Evolutionary conservation across 2,113 vertebrate genomes (phyloP).

Genomic region (Athene cunicularia): DNA sequence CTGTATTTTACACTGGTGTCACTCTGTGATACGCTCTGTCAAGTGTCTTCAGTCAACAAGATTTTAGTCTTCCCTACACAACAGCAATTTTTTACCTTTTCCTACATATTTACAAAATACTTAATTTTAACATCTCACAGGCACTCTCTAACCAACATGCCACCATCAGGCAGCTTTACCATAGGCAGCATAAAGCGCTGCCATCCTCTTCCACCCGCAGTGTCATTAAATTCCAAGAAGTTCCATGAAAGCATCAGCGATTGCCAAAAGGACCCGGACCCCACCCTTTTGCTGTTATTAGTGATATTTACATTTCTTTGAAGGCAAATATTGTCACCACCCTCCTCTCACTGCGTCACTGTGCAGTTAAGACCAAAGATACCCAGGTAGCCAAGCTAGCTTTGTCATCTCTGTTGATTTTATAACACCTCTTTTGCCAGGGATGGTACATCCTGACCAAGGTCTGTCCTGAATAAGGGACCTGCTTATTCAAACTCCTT

Average conservation of each 20-base stretch:
- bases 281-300: background rate
- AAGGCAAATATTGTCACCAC: background rate
- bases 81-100: background rate
- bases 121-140: background rate
- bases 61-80: background rate
- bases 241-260: background rate
- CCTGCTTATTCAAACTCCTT: background rate
- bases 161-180: background rate
- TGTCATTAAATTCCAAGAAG: background rate
- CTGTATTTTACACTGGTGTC: background rate
- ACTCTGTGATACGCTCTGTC: background rate
- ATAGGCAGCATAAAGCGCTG: accelerated
- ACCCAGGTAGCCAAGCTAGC: accelerated
- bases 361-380: background rate
- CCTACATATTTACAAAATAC: background rate
- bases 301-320: background rate
- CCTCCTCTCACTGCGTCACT: no score
- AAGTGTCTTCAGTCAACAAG: background rate
- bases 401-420: accelerated
- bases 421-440: background rate
- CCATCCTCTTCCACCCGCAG: background rate
- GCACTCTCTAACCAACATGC: background rate
- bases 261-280: background rate
- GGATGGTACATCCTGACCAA: background rate
- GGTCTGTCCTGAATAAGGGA: background rate